Base-by-base conservation (phyloP, 2,888 invertebrate species). In the Athalia cordata region DNA sequence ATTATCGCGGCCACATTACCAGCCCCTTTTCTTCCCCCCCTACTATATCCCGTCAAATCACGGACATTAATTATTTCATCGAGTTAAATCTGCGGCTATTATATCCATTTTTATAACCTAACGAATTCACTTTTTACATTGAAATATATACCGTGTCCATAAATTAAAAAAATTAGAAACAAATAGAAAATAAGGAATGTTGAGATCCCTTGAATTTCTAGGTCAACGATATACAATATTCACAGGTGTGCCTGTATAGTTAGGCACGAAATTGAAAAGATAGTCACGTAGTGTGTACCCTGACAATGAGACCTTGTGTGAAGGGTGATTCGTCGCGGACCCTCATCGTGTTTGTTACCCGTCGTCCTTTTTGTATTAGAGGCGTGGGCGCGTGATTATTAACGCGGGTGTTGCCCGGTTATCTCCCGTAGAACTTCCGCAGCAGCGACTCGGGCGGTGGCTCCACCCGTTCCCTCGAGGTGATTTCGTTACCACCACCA, bases 221-320 rank as follows among this genome's bases (percentile, higher is more conserved):
- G 29, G 29, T 29, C 29, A 29, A 65, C 65, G n/a, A 49, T 59
- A 59, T 59, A 11, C 4, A 8, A 29, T 5, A n/a, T 29, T 29
- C 9, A 57, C 29, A 9, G 3, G 6, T 49, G 47, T 65, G 45
- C 45, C 7, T 3, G 9, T 70, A 45, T 15, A 57, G 72, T 59
- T 57, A 59, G 6, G 15, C 13, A 59, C 13, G 59, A 72, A 72
- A 59, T 72, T 72, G 72, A 45, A 72, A 72, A 59, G 8, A 72
- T 47, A 59, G 72, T 72, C 72, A 72, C 72, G 72, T 72, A 72
- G 72, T 57, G n/a, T 59, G 72, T 72, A 47, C 72, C 72, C 72
- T 13, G 72, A 59, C 72, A 72, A 72, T 72, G 72, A 72, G 72
- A 72, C 59, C 72, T 29, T 29, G 29, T 29, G 29, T 57, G 59